These are phyloP conservation scores for Ophion ventricosus DNA, from an alignment of 2,888 invertebrate species.

Conservation along the genomic window DNA sequence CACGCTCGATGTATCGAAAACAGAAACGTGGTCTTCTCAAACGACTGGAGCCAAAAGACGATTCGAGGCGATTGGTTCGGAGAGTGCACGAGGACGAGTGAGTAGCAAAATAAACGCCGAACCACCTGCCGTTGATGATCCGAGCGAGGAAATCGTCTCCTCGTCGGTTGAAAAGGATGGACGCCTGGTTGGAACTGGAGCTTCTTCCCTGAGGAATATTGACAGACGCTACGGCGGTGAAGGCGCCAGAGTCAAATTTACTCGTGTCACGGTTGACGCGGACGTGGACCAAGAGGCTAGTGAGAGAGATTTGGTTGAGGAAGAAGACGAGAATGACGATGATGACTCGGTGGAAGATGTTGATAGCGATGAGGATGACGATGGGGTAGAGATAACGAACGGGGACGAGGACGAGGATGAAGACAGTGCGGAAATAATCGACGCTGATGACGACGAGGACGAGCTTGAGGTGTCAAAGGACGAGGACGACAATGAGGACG, in stretches of 20 bases:
- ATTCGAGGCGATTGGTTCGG: conserved; percentile 37
- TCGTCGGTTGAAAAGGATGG: conserved; percentile 4
- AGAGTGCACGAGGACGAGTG: conserved; percentile 67
- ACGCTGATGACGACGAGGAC: conserved; percentile 68
- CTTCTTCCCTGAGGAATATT: conserved; percentile 13
- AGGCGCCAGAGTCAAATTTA: conserved; percentile 20
- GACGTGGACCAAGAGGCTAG: conserved; percentile 32
- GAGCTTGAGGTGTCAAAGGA: conserved; percentile 50
- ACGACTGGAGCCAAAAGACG: conserved; percentile 49
- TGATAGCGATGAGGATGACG: conserved; percentile 73
- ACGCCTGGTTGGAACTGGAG: background rate
- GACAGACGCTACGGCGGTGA: conserved; percentile 27
- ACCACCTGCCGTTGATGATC: conserved; percentile 74
- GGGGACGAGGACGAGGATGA: conserved; percentile 71
- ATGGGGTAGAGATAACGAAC: conserved; percentile 73
- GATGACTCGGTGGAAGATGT: conserved; percentile 75
- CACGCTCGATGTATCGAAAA: conserved; percentile 56
- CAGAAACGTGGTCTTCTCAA: conserved; percentile 31
- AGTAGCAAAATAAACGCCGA: conserved; percentile 62
- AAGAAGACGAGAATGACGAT: conserved; percentile 68
- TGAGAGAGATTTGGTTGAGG: conserved; percentile 5
- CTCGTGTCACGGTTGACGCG: conserved; percentile 21
- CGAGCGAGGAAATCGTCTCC: conserved; percentile 20
- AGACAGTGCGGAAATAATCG: conserved; percentile 66
- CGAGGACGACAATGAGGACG: conserved; percentile 55